Evolutionary conservation across 2,888 invertebrate genomes (phyloP).

Genomic region (Yponomeuta sedellus): DNA sequence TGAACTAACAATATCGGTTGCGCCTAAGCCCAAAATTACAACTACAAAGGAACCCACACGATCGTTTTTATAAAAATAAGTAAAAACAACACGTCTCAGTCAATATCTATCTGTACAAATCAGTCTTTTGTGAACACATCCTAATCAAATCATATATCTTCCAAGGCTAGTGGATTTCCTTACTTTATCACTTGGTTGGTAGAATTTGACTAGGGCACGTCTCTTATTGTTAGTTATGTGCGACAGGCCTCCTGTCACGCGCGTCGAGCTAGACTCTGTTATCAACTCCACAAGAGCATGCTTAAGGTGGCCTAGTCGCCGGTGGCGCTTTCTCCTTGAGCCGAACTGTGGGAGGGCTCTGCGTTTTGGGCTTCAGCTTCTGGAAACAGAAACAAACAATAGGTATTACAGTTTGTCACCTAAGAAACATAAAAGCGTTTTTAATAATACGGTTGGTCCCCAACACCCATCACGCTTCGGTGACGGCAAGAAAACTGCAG

Average conservation of each 20-base stretch:
- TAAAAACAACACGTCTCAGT: background rate
- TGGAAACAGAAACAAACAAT: conserved; percentile 33
- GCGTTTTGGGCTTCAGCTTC: conserved; percentile 55
- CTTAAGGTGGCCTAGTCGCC: background rate
- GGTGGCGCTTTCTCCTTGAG: conserved; percentile 36
- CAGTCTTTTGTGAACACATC: conserved; percentile 57
- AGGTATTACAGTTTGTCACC: too few relatives aligned
- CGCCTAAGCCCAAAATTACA: background rate
- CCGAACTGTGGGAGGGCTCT: conserved; percentile 62
- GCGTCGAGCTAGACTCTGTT: background rate
- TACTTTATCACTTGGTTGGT: background rate
- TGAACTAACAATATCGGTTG: background rate
- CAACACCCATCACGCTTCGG: too few relatives aligned
- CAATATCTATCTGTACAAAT: conserved; percentile 29
- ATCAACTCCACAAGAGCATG: background rate
- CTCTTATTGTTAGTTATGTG: conserved; percentile 5
- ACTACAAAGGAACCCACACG: background rate
- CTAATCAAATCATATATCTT: conserved; percentile 34
- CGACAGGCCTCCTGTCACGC: background rate
- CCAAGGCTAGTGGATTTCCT: background rate
- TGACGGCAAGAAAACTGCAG: too few relatives aligned
- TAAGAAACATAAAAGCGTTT: too few relatives aligned
- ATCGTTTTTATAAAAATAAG: background rate
- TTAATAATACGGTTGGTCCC: too few relatives aligned
- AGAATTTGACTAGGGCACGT: conserved; percentile 10